Percentiles rank a stretch among this genome's conserved stretches.
These are phyloP conservation scores for Camponotus fellah DNA, from an alignment of 2,888 invertebrate species.

Conservation along the genomic window DNA sequence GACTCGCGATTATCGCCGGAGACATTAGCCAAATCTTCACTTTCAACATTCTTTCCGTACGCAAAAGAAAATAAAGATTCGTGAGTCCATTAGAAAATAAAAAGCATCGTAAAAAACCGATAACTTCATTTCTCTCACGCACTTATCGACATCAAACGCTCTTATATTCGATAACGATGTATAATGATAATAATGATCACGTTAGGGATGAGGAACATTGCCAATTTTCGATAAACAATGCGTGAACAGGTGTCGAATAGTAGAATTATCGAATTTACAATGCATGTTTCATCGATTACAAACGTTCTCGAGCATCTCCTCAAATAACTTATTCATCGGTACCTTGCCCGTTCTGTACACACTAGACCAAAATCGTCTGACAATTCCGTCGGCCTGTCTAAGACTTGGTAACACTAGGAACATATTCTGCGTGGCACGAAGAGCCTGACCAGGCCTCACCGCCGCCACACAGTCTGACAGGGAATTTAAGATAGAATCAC, in stretches of 20 bases:
- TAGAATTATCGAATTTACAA: slow-evolving; percentile 11
- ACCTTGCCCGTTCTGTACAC: slow-evolving; percentile 96
- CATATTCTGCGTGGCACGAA: slow-evolving; percentile 94
- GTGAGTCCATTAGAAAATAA: slow-evolving; percentile 51
- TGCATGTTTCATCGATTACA: slow-evolving; percentile 83
- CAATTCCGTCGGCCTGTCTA: slow-evolving; percentile 95
- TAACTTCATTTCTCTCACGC: slow-evolving; percentile 37
- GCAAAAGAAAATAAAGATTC: slow-evolving; percentile 36
- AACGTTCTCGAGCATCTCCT: slow-evolving; percentile 96
- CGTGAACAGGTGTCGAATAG: background rate
- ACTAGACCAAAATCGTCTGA: slow-evolving; percentile 96
- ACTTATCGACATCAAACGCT: slow-evolving; percentile 36
- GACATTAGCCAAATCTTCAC: slow-evolving; percentile 66
- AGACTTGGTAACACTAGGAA: slow-evolving; percentile 95
- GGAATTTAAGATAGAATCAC: slow-evolving; percentile 95
- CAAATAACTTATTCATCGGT: slow-evolving; percentile 98
- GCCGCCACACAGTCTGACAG: slow-evolving; percentile 95
- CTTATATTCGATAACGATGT: slow-evolving; percentile 10
- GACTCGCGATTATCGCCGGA: slow-evolving; percentile 57
- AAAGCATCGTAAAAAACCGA: slow-evolving; percentile 42
- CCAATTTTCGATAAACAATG: slow-evolving; percentile 18
- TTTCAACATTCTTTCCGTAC: slow-evolving; percentile 24
- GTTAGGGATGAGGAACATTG: background rate
- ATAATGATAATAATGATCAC: slow-evolving; percentile 6
- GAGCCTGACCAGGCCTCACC: slow-evolving; percentile 91